A percentile compares a stretch with the other conserved stretches of the same genome.
Conservation (phyloP, 2,113 vertebrate genomes). For the Caracal caracal region DNA sequence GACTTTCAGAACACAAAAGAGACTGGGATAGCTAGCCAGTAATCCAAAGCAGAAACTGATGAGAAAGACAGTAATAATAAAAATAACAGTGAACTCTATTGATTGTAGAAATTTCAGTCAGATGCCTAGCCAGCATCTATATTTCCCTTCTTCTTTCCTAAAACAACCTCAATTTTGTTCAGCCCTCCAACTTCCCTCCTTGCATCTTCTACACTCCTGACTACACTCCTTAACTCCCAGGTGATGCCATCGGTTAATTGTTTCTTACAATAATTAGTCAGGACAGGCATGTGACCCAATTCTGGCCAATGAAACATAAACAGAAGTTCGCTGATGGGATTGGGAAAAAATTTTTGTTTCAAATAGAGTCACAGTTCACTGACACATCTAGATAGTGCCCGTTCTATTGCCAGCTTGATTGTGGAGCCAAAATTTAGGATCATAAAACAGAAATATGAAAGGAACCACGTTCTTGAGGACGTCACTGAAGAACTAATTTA, state of each 20-base stretch:
- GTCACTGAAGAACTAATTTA: not conserved
- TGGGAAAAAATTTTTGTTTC: not conserved
- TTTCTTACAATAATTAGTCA: not conserved
- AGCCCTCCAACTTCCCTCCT: not conserved
- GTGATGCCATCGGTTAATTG: not conserved
- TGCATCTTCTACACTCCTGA: not conserved
- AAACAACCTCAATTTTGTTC: not conserved
- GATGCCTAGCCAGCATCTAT: not conserved
- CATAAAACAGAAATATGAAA: not conserved
- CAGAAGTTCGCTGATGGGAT: not conserved
- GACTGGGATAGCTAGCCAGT: not conserved
- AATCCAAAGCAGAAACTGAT: not conserved
- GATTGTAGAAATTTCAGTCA: constrained; percentile 11
- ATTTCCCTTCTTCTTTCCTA: not conserved
- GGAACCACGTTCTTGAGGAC: not conserved
- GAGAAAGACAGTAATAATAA: not conserved
- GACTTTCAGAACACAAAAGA: constrained; percentile 12
- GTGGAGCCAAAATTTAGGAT: not conserved
- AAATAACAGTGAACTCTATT: not conserved
- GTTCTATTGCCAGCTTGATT: not conserved
- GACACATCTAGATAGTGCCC: not conserved
- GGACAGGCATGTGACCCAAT: not conserved
- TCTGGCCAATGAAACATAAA: not conserved
- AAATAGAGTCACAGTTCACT: not conserved
- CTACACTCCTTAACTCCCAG: not conserved